A percentile compares a stretch with the other conserved stretches of the same genome.
phyloP scores from a whole-genome alignment of 2,797 vertebrate species.

The Rhodeus uyekii region DNA sequence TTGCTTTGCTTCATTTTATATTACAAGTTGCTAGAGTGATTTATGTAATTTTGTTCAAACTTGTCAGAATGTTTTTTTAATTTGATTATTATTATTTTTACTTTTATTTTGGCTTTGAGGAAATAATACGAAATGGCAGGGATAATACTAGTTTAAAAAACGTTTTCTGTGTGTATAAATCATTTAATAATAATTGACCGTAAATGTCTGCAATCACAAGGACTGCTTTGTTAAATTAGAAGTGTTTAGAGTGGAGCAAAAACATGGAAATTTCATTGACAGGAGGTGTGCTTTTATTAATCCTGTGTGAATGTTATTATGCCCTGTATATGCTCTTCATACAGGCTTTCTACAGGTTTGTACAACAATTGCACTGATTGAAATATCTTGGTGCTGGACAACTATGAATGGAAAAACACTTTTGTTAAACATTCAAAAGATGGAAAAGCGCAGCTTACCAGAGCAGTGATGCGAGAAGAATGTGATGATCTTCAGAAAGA shows the following conservation, averaged over 20 bases:
- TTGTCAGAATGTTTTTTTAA: background rate
- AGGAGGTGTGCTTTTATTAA: constrained; percentile 18
- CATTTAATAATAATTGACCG: background rate
- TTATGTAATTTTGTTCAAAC: background rate
- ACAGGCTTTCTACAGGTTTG: background rate
- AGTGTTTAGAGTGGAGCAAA: background rate
- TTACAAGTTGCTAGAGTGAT: constrained; percentile 1
- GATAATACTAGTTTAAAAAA: background rate
- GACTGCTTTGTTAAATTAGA: background rate
- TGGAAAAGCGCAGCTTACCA: background rate
- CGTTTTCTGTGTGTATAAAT: background rate
- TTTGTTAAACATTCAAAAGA: background rate
- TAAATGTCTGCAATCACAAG: background rate
- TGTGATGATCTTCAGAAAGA: background rate
- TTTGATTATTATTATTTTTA: background rate
- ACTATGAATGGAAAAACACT: background rate
- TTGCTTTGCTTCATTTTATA: constrained; percentile 26
- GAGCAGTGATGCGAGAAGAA: background rate
- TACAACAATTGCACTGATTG: background rate
- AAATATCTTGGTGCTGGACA: background rate
- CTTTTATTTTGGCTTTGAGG: background rate
- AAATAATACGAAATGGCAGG: background rate
- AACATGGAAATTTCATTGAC: background rate
- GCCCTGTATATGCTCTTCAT: constrained; percentile 21
- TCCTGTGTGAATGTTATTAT: constrained; percentile 8